Evolutionary conservation across 1,140 invertebrate genomes (phyloP).

Genomic region (Luehdorfia chinensis): DNA sequence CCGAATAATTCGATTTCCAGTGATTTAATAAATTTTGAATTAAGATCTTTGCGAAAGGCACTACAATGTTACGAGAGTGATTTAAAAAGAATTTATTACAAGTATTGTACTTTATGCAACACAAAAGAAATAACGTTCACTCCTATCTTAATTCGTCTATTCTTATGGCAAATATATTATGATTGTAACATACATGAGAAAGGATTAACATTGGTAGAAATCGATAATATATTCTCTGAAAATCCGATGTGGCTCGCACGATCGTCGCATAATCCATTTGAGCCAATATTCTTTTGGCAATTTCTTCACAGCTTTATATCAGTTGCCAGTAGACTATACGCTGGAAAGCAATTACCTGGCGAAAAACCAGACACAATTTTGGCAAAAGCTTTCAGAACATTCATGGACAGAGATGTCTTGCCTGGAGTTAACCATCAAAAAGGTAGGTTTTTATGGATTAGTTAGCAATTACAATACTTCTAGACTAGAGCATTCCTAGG

Average conservation of each 20-base stretch:
- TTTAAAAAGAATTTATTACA: constrained; percentile 70
- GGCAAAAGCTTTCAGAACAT: constrained; percentile 67
- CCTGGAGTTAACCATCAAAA: constrained; percentile 50
- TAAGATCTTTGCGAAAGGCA: constrained; percentile 54
- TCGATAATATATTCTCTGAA: constrained; percentile 64
- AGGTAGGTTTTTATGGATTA: constrained; percentile 56
- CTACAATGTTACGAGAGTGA: constrained; percentile 66
- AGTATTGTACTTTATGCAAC: constrained; percentile 71
- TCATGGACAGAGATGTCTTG: constrained; percentile 71
- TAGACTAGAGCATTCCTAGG: too few species aligned
- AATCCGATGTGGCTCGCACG: constrained; percentile 67
- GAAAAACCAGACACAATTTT: constrained; percentile 63
- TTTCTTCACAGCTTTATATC: constrained; percentile 77
- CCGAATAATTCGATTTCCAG: constrained; percentile 29
- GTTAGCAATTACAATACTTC: too few species aligned
- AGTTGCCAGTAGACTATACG: constrained; percentile 71
- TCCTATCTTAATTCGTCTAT: constrained; percentile 71
- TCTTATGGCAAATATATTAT: constrained; percentile 79
- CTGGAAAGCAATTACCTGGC: constrained; percentile 45
- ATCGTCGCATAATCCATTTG: constrained; percentile 75
- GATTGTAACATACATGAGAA: constrained; percentile 73
- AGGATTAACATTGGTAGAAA: constrained; percentile 70
- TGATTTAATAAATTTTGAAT: constrained; percentile 61
- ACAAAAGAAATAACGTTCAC: constrained; percentile 50
- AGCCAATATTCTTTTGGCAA: constrained; percentile 79